Conservation (phyloP, 2,888 invertebrate species). For the Cephus runcator region DNA sequence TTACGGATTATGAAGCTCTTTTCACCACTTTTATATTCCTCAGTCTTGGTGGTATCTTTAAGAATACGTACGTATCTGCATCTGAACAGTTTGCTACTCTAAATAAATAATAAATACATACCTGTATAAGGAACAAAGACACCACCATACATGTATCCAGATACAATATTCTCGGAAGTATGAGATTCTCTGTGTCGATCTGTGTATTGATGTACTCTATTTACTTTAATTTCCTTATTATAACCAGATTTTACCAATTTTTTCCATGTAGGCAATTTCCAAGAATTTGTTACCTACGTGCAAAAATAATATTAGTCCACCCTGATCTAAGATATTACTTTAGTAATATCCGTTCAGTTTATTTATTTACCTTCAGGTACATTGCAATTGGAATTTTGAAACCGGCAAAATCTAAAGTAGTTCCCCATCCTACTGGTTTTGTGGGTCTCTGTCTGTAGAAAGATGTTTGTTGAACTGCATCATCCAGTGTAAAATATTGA, state of each 20-base stretch:
- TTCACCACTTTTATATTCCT: not conserved
- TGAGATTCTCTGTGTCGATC: not conserved
- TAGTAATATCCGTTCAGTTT: not conserved
- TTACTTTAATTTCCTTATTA: not conserved
- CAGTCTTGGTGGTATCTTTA: not conserved
- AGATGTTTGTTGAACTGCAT: not conserved
- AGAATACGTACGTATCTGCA: not conserved
- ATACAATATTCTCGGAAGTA: not conserved
- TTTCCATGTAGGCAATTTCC: not conserved
- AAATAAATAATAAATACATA: not conserved
- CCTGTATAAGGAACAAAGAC: not conserved
- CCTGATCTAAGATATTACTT: not conserved
- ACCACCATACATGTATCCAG: not conserved
- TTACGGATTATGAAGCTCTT: not conserved
- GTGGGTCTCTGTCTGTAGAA: not conserved
- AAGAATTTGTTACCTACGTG: not conserved
- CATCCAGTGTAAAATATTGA: not conserved
- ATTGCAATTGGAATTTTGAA: not conserved
- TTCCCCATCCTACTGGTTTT: not conserved
- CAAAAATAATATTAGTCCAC: not conserved
- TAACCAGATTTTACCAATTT: not conserved
- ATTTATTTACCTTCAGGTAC: not conserved
- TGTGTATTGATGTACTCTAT: not conserved
- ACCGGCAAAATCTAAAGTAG: not conserved
- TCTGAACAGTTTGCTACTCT: not conserved